Evolutionary conservation across 2,888 invertebrate genomes (phyloP), one percentile per base, ranked within the genome.

Genomic region (Ectemnius cavifrons): DNA sequence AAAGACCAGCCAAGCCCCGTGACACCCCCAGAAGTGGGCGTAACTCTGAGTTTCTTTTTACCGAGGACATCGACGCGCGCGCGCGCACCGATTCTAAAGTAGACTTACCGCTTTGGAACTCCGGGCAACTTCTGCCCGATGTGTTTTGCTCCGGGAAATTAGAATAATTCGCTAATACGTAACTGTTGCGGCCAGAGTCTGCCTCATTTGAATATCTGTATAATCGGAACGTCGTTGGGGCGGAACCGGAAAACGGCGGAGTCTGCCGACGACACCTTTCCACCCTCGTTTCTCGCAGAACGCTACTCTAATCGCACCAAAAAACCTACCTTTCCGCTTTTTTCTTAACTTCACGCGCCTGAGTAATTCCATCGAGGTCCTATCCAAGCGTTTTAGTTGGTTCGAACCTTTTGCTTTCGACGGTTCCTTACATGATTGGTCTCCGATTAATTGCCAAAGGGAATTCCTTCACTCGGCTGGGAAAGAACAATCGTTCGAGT

Each of bases 101-200:
- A 68, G 73, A 47, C 77, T 71, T 60, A 64, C 46, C 28, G 47
- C 73, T 61, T 62, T 13, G 52, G 64, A 74, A 79, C 77, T 77
- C 68, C 61, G 8, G 80, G 77, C 75, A 76, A 82, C 78, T 83
- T 77, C 78, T 73, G 63, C 58, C 16, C 71, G 59, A 46, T 13
- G 71, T 86, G 89, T 91, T 91, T 90, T 90, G 90, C 86, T 72
- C 52, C 62, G 69, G 84, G 86, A 88, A 90, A 91, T 91, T 91
- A 90, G 87, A 91, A 91, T 91, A 91, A 90, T 90, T 89, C 88
- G 87, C 90, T 90, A 86, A 91, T 91, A 89, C 89, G 91, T 91
- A 89, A 91, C 90, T 90, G 90, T 90, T 90, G 89, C 90, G 87
- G 82, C 81, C 90, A 90, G 90, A 88, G 86, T 84, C 81, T 75